Percentiles rank a stretch among this genome's conserved stretches.
phyloP scores from a whole-genome alignment of 2,797 vertebrate genomes.

The Cyprinodon diabolis region DNA sequence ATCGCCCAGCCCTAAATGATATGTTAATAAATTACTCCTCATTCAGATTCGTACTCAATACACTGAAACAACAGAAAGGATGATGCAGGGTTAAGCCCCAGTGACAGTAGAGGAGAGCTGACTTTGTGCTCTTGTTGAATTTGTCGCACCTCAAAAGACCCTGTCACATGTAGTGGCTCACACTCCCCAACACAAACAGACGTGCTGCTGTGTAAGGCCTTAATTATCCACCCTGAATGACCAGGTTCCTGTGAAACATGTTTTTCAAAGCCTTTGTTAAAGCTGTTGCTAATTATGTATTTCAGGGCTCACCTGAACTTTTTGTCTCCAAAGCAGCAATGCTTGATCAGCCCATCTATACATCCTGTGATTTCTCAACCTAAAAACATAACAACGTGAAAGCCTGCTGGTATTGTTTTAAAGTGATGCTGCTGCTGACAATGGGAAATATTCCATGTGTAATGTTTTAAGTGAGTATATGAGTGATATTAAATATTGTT shows the following conservation, averaged over 20 bases:
- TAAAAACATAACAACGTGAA: conserved; percentile 17
- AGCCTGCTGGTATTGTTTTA: conserved; percentile 13
- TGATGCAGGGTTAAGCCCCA: conserved; percentile 3
- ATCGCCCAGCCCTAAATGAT: too few species aligned
- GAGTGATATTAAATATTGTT: conserved; percentile 36
- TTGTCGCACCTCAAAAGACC: conserved; percentile 30
- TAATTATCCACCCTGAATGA: conserved; percentile 38
- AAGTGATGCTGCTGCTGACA: conserved; percentile 15
- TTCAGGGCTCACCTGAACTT: conserved; percentile 20
- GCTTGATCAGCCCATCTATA: conserved; percentile 27
- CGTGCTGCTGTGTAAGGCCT: conserved; percentile 15
- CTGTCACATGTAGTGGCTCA: conserved; percentile 14
- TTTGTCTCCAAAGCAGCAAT: conserved; percentile 36
- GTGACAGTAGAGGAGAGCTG: conserved; percentile 35
- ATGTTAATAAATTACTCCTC: conserved; percentile 13
- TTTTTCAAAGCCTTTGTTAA: conserved; percentile 45
- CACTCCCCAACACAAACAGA: conserved; percentile 13
- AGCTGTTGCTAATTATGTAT: conserved; percentile 46
- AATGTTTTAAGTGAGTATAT: conserved; percentile 6
- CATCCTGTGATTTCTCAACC: conserved; percentile 37
- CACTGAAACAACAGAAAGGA: conserved; percentile 19
- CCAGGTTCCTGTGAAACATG: conserved; percentile 52
- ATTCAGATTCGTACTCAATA: background rate
- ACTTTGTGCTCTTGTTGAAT: conserved; percentile 26
- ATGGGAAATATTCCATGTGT: conserved; percentile 10